A percentile compares a stretch with the other conserved stretches of the same genome.
Evolutionary conservation across 1,140 invertebrate genomes (phyloP).

Genomic region (Heterodera schachtii): DNA sequence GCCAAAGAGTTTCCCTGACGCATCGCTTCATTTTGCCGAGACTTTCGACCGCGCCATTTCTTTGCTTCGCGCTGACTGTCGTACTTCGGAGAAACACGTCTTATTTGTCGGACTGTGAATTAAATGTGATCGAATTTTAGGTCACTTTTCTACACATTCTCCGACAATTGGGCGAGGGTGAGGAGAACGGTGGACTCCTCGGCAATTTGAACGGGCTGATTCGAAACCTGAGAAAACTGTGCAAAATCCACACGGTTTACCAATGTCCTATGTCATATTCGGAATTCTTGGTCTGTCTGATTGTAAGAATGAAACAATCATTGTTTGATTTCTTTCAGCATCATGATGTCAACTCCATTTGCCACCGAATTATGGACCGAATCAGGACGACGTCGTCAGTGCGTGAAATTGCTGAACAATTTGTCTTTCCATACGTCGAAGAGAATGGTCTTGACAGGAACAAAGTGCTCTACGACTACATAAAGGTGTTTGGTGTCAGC

Average conservation of each 20-base stretch:
- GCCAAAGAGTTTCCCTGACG: slow-evolving; percentile 34
- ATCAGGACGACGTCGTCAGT: slow-evolving; percentile 29
- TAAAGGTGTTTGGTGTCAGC: slow-evolving; percentile 16
- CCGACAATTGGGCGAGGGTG: slow-evolving; percentile 6
- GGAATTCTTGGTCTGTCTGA: slow-evolving; percentile 23
- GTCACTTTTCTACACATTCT: slow-evolving; percentile 27
- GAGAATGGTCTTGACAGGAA: slow-evolving; percentile 36
- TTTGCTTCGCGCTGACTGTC: slow-evolving; percentile 28
- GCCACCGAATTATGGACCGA: slow-evolving; percentile 31
- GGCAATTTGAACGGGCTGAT: slow-evolving; percentile 22
- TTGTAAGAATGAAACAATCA: background rate
- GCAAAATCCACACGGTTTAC: slow-evolving; percentile 22
- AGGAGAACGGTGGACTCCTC: background rate
- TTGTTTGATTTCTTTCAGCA: background rate
- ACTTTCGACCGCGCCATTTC: slow-evolving; percentile 34
- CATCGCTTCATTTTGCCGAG: slow-evolving; percentile 32
- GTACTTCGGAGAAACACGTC: slow-evolving; percentile 35
- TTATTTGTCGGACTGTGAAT: background rate
- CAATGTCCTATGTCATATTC: slow-evolving; percentile 35
- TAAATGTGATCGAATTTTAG: background rate
- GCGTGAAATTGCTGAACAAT: slow-evolving; percentile 33
- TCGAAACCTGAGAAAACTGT: slow-evolving; percentile 27
- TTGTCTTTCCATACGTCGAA: slow-evolving; percentile 38
- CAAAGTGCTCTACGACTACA: slow-evolving; percentile 35
- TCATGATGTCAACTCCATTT: slow-evolving; percentile 29